phyloP scores from a whole-genome alignment of 2,888 invertebrate genomes.

The Cephus nigrinus region DNA sequence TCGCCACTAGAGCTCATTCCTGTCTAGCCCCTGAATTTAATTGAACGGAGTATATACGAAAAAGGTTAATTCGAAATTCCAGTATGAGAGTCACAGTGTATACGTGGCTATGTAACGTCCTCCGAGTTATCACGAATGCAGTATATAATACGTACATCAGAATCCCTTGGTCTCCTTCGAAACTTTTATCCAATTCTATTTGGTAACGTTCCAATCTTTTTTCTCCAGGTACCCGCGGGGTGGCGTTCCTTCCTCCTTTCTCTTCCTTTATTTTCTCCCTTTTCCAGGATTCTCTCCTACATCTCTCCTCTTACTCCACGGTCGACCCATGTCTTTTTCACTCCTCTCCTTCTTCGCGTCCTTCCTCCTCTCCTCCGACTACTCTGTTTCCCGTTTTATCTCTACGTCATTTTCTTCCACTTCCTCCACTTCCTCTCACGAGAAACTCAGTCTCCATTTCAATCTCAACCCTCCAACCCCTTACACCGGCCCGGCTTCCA shows the following conservation, averaged over 20 bases:
- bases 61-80: not conserved
- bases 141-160: not conserved
- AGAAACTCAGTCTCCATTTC: slow-evolving; percentile 46
- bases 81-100: not conserved
- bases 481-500: slow-evolving; percentile 22
- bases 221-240: slow-evolving; percentile 51
- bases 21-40: not conserved
- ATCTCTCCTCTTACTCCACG: not conserved
- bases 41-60: not conserved
- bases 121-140: not conserved
- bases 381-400: not conserved
- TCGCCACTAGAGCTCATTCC: not conserved
- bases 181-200: slow-evolving; percentile 51
- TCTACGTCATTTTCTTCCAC: not conserved
- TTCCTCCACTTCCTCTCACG: not conserved
- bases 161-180: slow-evolving; percentile 23
- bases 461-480: slow-evolving; percentile 46
- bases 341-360: not conserved
- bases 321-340: not conserved
- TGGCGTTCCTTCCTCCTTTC: slow-evolving; percentile 42
- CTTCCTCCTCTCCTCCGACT: not conserved
- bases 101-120: not conserved
- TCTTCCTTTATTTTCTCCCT: not conserved
- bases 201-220: slow-evolving; percentile 57
- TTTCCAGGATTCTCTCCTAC: not conserved